Evolutionary conservation across 2,113 vertebrate species (phyloP), one percentile per base, ranked within the genome.

Genomic region (Pyxicephalus adspersus): DNA sequence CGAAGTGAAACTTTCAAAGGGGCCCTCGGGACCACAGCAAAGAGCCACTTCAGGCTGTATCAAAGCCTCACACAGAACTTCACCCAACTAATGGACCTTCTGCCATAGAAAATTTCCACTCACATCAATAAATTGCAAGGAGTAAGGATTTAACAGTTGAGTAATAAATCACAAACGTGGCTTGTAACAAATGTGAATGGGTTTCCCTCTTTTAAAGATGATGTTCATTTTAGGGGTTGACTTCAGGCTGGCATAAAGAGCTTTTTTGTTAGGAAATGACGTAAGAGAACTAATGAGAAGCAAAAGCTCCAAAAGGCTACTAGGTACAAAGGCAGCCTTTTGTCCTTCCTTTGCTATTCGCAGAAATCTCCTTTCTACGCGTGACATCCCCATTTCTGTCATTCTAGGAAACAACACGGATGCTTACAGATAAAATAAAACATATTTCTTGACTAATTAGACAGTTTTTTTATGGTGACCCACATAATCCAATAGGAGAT

Each of bases 1-100:
- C 90, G 86, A 87, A 88, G 88, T 88, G 90, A 90, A 92, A 89
- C 89, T 84, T 89, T 90, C 80, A 89, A 88, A 83, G 85, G 38
- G 85, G 83, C 86, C 85, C 85, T 80, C 83, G 88, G 85, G 87
- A 90, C 65, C 83, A 81, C 86, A 89, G 83, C 82, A 88, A 88
- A 91, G 86, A 89, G 85, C 70, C 89, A 89, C 86, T 82, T 83
- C 86, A 87, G 86, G 84, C 71, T 60, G 54, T 85, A 86, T 91
- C 89, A 91, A 91, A 91, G 89, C 75, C 83, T 86, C 89, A 88
- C 86, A 60, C 29, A 91, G 88, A 90, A 83, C 81, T 84, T 45
- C 28, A 19, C 76, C 52, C 28, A 78, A 66, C 64, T 29, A 68
- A 68, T 58, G 64, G 31, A 78, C 51, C 67, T 31, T 66, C 57